Base-by-base conservation (phyloP, 2,113 vertebrate genomes). In the Anoura caudifer region DNA sequence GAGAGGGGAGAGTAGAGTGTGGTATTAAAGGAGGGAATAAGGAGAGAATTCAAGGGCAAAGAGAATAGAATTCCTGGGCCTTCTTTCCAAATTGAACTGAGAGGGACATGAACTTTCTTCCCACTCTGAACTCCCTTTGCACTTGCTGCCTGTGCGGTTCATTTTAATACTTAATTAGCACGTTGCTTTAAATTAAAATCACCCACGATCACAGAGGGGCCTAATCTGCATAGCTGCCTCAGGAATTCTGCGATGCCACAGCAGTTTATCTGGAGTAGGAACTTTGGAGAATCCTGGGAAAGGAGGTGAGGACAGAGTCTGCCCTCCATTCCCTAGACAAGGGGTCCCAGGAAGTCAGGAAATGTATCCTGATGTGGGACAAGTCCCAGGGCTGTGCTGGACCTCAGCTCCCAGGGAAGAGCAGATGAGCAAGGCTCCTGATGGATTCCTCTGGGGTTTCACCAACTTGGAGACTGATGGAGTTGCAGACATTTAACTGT, bases 171-270 rank as follows among this genome's bases (percentile, higher is more conserved):
- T 95, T 96, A 80, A 96, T 95, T 95, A 94, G 47, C 95, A 97
- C n/a, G 36, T 87, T 91, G 94, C 84, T 95, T 96, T 95, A 96
- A 97, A 93, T 96, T 86, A 84, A 94, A 96, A 90, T 96, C 20
- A 76, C 87, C 96, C 97, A 95, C 96, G 95, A 97, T 95, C 97
- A 92, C 72, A 54, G 87, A 94, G 15, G 95, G 94, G 92, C 73
- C 97, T 97, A 95, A 98, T 97, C 92, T 97, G 95, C 97, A 96
- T 97, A 97, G 96, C 95, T 88, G 92, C 95, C 94, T 98, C 50
- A 96, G 94, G 95, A 87, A 97, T 94, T 96, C 94, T 59, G 73
- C 65, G 91, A 90, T 79, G 52, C 92, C 33, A 0, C 2, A 45
- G 84, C 87, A 72, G 75, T 76, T 96, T 50, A 90, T 13, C 0